Evolutionary conservation across 2,797 vertebrate species (phyloP), one percentile per base, ranked within the genome.

Genomic region (Bryconaethiops microstoma): DNA sequence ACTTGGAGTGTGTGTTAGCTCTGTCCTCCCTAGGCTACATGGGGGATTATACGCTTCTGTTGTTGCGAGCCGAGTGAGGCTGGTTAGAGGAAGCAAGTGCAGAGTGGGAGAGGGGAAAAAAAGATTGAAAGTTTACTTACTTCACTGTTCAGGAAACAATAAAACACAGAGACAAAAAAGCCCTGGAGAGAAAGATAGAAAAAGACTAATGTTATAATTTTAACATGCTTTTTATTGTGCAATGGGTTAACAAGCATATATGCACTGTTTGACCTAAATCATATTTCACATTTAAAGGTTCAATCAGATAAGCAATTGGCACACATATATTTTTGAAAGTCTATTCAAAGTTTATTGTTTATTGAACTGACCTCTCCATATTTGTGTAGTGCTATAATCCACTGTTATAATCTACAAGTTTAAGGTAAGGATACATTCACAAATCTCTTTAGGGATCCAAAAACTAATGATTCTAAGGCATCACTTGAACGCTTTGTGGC

Each of bases 91-190:
- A 72, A 59, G 48, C 13, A 60, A 67, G 12, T 19, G 48, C 40
- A 74, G 40, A 74, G 39, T n/a, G 13, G 19, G 21, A 80, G 68
- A 73, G 69, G 14, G 70, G n/a, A n/a, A 74, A 54, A 52, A 19
- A 52, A 45, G 63, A 9, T 9, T 64, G 62, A 59, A 64, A 12
- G 39, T 45, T 81, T 67, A 74, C 97, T 96, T 92, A 99, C 98
- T 96, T 99, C 98, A 0, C 97, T 98, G 91, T 99, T 99, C 89
- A 99, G 92, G 94, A 99, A 99, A 92, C 98, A 99, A 94, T 99
- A 99, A 92, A 99, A 99, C 70, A 99, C 97, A 0, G 97, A 99
- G 77, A 99, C 97, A 0, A 99, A 99, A 92, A 99, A 99, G 55
- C 98, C 98, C 98, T 99, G 92, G 17, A 59, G 70, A 83, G 77